Evolutionary conservation across 2,888 invertebrate species (phyloP).

Genomic region (Lasioglossum villosulum): DNA sequence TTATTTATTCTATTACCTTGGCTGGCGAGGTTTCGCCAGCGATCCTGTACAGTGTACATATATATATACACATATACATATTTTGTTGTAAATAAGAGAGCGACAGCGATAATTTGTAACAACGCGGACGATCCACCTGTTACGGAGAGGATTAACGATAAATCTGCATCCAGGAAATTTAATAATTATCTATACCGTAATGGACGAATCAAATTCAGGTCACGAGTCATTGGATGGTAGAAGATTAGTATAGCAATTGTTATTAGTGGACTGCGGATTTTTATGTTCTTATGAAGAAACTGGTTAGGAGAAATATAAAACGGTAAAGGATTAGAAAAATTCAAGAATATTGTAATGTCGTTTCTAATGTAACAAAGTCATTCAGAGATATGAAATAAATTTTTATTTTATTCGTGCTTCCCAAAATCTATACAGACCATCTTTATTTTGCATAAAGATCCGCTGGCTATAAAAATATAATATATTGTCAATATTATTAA

Average conservation of each 20-base stretch:
- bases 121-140: background rate
- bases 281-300: too few species aligned
- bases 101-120: background rate
- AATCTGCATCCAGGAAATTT: background rate
- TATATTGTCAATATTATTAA: background rate
- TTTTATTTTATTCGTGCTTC: too few species aligned
- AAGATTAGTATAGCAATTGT: background rate
- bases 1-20: conserved; percentile 62
- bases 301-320: too few species aligned
- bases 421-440: too few species aligned
- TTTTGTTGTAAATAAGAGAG: conserved; percentile 58
- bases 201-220: background rate
- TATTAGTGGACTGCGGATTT: background rate
- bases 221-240: background rate
- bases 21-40: background rate
- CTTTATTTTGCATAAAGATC: too few species aligned
- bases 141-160: background rate
- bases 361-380: too few species aligned
- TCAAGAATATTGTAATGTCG: too few species aligned
- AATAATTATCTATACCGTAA: background rate
- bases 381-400: too few species aligned
- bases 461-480: background rate
- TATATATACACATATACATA: background rate
- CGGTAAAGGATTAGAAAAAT: too few species aligned
- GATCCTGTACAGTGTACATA: conserved; percentile 54